phyloP scores from a whole-genome alignment of 2,888 invertebrate species.

The Acleris literana region DNA sequence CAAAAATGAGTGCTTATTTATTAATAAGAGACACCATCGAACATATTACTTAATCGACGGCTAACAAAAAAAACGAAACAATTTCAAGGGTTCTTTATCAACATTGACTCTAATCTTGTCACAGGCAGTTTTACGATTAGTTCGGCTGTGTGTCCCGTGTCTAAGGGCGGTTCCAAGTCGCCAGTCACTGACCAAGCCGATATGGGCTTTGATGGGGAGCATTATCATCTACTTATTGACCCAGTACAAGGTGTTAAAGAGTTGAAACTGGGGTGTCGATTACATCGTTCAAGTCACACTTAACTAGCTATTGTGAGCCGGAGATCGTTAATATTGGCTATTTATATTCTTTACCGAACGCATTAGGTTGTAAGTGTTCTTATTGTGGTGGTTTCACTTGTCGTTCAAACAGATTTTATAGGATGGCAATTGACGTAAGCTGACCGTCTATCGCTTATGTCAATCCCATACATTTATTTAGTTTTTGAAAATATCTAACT shows the following conservation, averaged over 20 bases:
- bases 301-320: slow-evolving; percentile 34
- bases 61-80: too few species aligned
- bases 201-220: slow-evolving; percentile 65
- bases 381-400: too few species aligned
- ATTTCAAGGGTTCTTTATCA: not conserved
- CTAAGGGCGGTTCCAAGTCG: slow-evolving; percentile 71
- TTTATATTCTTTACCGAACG: not conserved
- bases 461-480: too few species aligned
- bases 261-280: slow-evolving; percentile 41
- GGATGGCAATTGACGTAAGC: too few species aligned
- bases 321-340: slow-evolving; percentile 21
- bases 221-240: slow-evolving; percentile 77
- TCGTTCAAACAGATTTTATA: too few species aligned
- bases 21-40: too few species aligned
- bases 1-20: too few species aligned
- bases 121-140: slow-evolving; percentile 31
- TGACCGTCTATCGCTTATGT: too few species aligned
- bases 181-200: slow-evolving; percentile 70
- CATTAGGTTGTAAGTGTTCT: too few species aligned
- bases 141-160: slow-evolving; percentile 54
- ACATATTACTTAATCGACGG: too few species aligned
- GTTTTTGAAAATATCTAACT: too few species aligned
- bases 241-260: slow-evolving; percentile 74
- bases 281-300: slow-evolving; percentile 25
- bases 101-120: slow-evolving; percentile 5